phyloP scores from a whole-genome alignment of 2,113 vertebrate genomes.

The Stictonetta naevosa region DNA sequence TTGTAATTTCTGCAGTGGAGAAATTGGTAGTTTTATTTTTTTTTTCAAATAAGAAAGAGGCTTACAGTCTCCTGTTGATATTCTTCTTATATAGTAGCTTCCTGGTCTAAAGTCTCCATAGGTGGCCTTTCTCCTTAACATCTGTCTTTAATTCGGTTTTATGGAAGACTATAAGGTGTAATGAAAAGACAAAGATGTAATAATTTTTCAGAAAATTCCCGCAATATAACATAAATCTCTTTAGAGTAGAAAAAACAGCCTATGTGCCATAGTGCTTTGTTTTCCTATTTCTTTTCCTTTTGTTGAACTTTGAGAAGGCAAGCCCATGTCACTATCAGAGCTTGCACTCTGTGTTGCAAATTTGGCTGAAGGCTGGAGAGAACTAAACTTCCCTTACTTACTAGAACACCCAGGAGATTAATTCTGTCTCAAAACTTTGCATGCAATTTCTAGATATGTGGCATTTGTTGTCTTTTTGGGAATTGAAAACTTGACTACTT shows the following conservation, averaged over 20 bases:
- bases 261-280: background rate
- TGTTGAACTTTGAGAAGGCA: background rate
- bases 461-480: background rate
- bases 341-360: background rate
- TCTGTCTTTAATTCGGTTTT: background rate
- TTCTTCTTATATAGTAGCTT: background rate
- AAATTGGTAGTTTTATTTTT: background rate
- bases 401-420: background rate
- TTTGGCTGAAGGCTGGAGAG: background rate
- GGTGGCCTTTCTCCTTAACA: constrained; percentile 7
- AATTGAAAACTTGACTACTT: background rate
- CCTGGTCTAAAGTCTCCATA: constrained; percentile 11
- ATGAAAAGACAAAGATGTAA: background rate
- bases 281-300: background rate
- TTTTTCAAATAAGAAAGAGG: background rate
- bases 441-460: background rate
- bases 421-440: background rate
- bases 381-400: background rate
- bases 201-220: background rate
- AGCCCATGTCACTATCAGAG: fast-evolving
- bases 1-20: background rate
- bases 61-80: background rate
- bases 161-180: background rate
- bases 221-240: background rate
- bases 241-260: background rate